These are phyloP conservation scores for Athrips mouffetella DNA, from an alignment of 2,888 invertebrate species.

Conservation along the genomic window DNA sequence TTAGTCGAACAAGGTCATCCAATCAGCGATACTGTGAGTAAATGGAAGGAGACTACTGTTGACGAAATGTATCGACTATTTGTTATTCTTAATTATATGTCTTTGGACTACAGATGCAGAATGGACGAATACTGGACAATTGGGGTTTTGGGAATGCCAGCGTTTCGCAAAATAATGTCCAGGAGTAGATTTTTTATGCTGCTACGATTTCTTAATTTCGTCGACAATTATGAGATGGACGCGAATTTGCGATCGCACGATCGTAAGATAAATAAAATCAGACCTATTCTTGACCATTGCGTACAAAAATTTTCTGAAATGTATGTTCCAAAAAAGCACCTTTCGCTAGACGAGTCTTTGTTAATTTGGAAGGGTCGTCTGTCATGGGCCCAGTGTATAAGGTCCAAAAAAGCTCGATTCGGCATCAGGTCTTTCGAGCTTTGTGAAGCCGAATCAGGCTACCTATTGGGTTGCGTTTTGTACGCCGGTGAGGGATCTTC, in stretches of 20 bases:
- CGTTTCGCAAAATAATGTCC: not conserved
- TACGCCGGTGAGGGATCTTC: not conserved
- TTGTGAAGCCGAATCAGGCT: conserved; percentile 25
- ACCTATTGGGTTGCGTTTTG: conserved; percentile 4
- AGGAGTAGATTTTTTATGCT: not conserved
- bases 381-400: conserved; percentile 28
- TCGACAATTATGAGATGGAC: not conserved
- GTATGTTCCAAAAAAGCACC: conserved; percentile 12
- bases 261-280: conserved; percentile 21
- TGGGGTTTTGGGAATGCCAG: not conserved
- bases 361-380: conserved; percentile 23
- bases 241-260: not conserved
- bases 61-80: not conserved
- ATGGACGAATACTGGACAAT: not conserved
- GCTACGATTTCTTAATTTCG: not conserved
- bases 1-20: not conserved
- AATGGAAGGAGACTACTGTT: not conserved
- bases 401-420: conserved; percentile 25
- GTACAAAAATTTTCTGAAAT: conserved; percentile 20
- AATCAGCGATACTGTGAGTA: not conserved
- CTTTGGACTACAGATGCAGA: not conserved
- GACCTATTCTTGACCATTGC: conserved; percentile 21
- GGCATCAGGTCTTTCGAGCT: conserved; percentile 26
- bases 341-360: conserved; percentile 27
- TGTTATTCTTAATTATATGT: not conserved